These are phyloP conservation scores for Vidua macroura DNA, from an alignment of 2,113 vertebrate genomes.

Conservation along the genomic window DNA sequence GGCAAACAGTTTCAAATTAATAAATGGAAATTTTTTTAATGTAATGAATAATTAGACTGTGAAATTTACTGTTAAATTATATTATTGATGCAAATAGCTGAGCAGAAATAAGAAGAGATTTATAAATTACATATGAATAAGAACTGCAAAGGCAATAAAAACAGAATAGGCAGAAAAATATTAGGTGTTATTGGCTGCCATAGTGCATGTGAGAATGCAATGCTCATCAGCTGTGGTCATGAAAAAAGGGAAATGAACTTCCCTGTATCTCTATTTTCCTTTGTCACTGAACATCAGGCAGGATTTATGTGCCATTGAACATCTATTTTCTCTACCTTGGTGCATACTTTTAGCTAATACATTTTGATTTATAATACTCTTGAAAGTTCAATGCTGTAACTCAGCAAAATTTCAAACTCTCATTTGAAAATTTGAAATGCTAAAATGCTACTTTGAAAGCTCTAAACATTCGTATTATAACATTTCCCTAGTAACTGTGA, in stretches of 20 bases:
- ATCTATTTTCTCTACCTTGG: not conserved
- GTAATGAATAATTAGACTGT: not conserved
- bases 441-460: not conserved
- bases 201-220: not conserved
- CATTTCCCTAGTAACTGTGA: not conserved
- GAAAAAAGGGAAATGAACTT: not conserved
- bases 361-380: not conserved
- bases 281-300: not conserved
- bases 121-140: not conserved
- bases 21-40: not conserved
- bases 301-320: not conserved
- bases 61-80: conserved; percentile 1
- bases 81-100: not conserved
- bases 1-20: not conserved
- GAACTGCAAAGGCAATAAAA: not conserved
- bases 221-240: not conserved
- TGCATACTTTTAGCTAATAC: not conserved
- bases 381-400: not conserved
- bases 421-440: not conserved
- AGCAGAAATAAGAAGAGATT: not conserved
- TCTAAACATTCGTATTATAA: not conserved
- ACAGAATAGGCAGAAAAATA: not conserved
- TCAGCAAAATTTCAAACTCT: not conserved
- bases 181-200: not conserved
- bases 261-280: not conserved